These are phyloP conservation scores for Coenonympha arcania DNA, from an alignment of 2,888 invertebrate species.

Conservation along the genomic window DNA sequence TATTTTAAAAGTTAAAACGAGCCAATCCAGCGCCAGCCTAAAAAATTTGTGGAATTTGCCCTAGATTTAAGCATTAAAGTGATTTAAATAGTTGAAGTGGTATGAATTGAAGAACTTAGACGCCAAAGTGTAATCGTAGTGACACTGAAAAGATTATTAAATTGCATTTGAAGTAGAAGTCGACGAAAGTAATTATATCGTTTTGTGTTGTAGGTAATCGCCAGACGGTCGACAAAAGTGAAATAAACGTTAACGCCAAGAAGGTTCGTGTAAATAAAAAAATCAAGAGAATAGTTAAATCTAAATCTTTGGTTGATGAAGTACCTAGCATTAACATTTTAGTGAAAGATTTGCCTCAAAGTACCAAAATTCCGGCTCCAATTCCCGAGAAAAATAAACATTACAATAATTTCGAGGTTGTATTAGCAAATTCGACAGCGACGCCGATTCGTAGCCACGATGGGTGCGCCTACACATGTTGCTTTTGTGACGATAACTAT, in stretches of 20 bases:
- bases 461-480: background rate
- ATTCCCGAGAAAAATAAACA: background rate
- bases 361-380: background rate
- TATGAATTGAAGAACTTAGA: too few relatives aligned
- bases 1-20: too few relatives aligned
- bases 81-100: too few relatives aligned
- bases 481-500: background rate
- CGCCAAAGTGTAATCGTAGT: background rate
- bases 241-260: background rate
- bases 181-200: conserved; percentile 6
- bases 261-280: background rate
- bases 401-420: background rate
- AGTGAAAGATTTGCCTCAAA: background rate
- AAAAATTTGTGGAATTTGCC: too few relatives aligned
- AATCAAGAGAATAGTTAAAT: background rate
- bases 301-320: background rate
- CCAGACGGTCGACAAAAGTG: conserved; percentile 1
- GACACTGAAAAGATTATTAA: background rate
- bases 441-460: background rate
- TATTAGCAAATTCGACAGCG: background rate
- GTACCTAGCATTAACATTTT: background rate
- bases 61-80: too few relatives aligned
- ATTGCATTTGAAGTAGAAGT: background rate
- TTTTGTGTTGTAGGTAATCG: conserved; percentile 15
- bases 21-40: too few relatives aligned